Evolutionary conservation across 2,888 invertebrate species (phyloP).

Genomic region (Dendrolimus houi): DNA sequence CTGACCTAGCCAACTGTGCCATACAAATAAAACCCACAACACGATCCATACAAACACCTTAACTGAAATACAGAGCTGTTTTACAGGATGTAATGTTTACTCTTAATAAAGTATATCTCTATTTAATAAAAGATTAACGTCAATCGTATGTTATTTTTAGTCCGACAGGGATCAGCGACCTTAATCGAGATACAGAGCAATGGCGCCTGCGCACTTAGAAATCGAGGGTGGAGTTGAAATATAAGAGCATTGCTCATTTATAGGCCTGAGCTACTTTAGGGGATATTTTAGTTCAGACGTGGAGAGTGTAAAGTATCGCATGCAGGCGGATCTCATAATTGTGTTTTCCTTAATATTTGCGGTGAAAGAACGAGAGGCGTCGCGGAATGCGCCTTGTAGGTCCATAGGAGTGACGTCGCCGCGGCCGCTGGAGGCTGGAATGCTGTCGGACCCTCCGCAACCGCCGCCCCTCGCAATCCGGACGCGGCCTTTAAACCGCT

Average conservation of each 20-base stretch:
- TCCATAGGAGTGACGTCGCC: slow-evolving; percentile 51
- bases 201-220: slow-evolving; percentile 33
- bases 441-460: slow-evolving; percentile 55
- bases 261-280: no score
- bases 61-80: no score
- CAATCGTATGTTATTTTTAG: slow-evolving; percentile 52
- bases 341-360: slow-evolving; percentile 38
- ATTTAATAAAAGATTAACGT: slow-evolving; percentile 30
- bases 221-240: not conserved
- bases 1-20: slow-evolving; percentile 15
- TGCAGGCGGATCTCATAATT: slow-evolving; percentile 20
- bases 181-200: slow-evolving; percentile 49
- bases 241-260: not conserved
- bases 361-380: slow-evolving; percentile 32
- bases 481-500: slow-evolving; percentile 74
- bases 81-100: no score
- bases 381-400: slow-evolving; percentile 44
- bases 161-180: slow-evolving; percentile 52
- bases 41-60: not conserved
- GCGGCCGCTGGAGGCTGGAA: slow-evolving; percentile 61
- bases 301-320: slow-evolving; percentile 8
- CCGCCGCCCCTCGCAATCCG: slow-evolving; percentile 68
- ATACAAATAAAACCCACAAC: slow-evolving; percentile 8
- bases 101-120: no score
- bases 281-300: no score